phyloP scores from a whole-genome alignment of 1,140 invertebrate genomes.

The Drosophila gunungcola region DNA sequence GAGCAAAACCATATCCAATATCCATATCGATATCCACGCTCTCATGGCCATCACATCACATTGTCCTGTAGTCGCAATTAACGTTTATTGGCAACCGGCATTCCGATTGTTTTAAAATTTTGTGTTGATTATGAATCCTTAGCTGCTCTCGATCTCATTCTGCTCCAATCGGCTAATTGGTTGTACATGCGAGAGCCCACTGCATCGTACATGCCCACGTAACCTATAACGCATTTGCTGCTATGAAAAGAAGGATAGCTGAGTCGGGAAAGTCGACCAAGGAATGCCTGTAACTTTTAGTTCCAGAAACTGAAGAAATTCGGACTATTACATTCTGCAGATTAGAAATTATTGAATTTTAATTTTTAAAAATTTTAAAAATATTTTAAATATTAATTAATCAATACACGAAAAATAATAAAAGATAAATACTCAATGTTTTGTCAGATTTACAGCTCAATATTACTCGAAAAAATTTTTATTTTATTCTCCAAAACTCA shows the following conservation, averaged over 20 bases:
- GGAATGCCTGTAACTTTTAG: background rate
- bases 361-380: too few relatives aligned
- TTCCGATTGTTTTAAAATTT: conserved; percentile 76
- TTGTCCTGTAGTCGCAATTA: conserved; percentile 58
- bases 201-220: conserved; percentile 23
- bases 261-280: background rate
- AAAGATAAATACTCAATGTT: too few relatives aligned
- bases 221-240: conserved; percentile 42
- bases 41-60: conserved; percentile 47
- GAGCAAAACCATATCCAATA: conserved; percentile 21
- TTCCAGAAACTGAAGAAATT: too few relatives aligned
- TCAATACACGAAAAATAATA: too few relatives aligned
- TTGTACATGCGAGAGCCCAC: conserved; percentile 38
- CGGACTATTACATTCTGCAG: too few relatives aligned
- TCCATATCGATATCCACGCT: conserved; percentile 17
- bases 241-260: conserved; percentile 3
- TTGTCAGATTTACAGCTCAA: too few relatives aligned
- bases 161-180: conserved; percentile 68
- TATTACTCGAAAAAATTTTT: too few relatives aligned
- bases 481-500: too few relatives aligned
- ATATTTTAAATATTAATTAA: too few relatives aligned
- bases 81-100: conserved; percentile 39
- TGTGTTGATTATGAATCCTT: conserved; percentile 57
- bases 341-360: too few relatives aligned
- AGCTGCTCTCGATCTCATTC: conserved; percentile 26